Base-by-base conservation (phyloP, 2,888 invertebrate species). In the Drosophila stalkeri region DNA sequence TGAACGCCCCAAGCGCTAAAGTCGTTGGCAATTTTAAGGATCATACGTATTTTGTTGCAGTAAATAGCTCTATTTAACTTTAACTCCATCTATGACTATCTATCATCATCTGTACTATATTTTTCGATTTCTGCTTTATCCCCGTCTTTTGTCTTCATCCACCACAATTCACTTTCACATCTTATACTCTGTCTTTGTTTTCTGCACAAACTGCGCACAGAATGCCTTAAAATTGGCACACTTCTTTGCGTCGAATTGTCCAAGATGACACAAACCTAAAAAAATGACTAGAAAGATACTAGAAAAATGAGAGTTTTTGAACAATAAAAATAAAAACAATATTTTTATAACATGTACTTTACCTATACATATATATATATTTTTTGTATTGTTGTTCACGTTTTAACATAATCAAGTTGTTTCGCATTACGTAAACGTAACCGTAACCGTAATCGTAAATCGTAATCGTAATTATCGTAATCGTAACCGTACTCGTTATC, bases 1-100 rank as follows among this genome's bases (percentile, higher is more conserved):
- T 49, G 31, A 70, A 77, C 69, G 88, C 81, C 81, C 77, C 77
- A 70, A 72, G 8, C 54, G 66, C 63, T 56, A 69, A 80, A 90
- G 91, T 91, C 91, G 90, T 86, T 87, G 91, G 82, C 89, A 92
- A 92, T 92, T 89, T 92, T 92, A 91, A 91, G 90, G 72, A 11
- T 44, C 57, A 59, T 64, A 71, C 77, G 77, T 75, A 82, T 78
- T 87, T 81, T 75, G 81, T 60, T 68, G 74, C 81, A 74, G 54
- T 60, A 37, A 39, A 33, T 18, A 2, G 14, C 20, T 49, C 11
- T 5, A 11, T 31, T 49, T n/a, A 35, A 20, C 14, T 18, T 18
- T n/a, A 35, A n/a, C 7, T 18, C 37, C 9, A n/a, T 44, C 20
- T 18, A 43, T 56, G 8, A 33, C 18, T 27, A 52, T 46, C 31